A percentile compares a stretch with the other conserved stretches of the same genome.
phyloP scores from a whole-genome alignment of 1,140 invertebrate species.

The Cepaea nemoralis region DNA sequence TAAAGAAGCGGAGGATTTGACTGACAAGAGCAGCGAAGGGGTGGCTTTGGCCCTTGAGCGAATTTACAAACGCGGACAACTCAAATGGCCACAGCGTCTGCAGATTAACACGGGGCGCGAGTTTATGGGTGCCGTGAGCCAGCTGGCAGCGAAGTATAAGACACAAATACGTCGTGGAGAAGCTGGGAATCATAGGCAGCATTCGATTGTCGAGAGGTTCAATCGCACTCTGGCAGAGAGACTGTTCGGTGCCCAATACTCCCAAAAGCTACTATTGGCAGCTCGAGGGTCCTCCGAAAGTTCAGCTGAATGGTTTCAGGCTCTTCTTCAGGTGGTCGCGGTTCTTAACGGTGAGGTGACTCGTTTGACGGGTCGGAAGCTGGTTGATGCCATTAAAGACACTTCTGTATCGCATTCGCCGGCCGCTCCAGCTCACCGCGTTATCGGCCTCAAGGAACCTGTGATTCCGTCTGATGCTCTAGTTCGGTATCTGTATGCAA shows the following conservation, averaged over 20 bases:
- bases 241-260: neutral
- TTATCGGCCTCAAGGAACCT: neutral
- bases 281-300: neutral
- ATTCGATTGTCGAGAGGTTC: neutral
- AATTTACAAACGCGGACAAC: neutral
- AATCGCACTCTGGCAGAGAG: neutral
- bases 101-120: neutral
- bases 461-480: neutral
- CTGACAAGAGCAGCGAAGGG: no score
- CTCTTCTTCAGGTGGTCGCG: neutral
- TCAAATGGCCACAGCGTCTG: neutral
- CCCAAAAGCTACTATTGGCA: neutral
- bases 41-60: no score
- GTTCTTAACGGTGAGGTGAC: neutral
- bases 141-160: neutral
- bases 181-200: neutral
- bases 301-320: neutral
- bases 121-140: neutral
- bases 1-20: no score
- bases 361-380: neutral
- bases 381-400: neutral
- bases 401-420: neutral
- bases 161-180: neutral
- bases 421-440: neutral
- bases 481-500: neutral